Evolutionary conservation across 2,113 vertebrate genomes (phyloP).

Genomic region (Beaufortia kweichowensis): DNA sequence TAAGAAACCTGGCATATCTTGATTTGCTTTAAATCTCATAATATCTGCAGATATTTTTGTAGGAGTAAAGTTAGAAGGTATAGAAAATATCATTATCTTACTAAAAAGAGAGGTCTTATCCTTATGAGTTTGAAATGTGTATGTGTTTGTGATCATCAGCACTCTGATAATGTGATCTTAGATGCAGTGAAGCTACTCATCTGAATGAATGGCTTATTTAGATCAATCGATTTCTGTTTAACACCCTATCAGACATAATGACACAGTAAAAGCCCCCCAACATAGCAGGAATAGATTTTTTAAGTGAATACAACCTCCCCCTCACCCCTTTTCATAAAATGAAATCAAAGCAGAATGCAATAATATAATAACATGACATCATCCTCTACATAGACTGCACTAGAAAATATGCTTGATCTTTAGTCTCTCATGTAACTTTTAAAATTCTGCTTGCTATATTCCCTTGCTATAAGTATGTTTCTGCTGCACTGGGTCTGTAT

Average conservation of each 20-base stretch:
- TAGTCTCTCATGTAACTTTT: neutral
- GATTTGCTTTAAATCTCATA: too few species aligned
- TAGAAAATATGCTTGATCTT: neutral
- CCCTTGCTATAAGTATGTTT: neutral
- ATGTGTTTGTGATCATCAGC: neutral
- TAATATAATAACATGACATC: conserved; percentile 4
- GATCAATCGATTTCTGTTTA: conserved; percentile 65
- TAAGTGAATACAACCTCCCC: neutral
- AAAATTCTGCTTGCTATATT: neutral
- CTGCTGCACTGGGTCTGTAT: neutral
- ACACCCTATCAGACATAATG: conserved; percentile 36
- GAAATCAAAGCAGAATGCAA: neutral
- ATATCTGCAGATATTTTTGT: too few species aligned
- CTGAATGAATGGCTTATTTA: conserved; percentile 44
- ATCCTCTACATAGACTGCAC: neutral
- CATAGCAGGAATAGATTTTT: conserved; percentile 6
- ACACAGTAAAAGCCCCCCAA: neutral
- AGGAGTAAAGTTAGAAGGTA: too few species aligned
- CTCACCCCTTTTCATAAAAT: neutral
- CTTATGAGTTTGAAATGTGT: neutral
- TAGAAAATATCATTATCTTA: too few species aligned
- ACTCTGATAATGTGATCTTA: conserved; percentile 40
- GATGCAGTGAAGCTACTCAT: conserved; percentile 38
- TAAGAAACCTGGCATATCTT: too few species aligned
- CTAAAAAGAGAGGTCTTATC: too few species aligned